Evolutionary conservation across 2,888 invertebrate species (phyloP), one percentile per base, ranked within the genome.

Genomic region (Seira musarum): DNA sequence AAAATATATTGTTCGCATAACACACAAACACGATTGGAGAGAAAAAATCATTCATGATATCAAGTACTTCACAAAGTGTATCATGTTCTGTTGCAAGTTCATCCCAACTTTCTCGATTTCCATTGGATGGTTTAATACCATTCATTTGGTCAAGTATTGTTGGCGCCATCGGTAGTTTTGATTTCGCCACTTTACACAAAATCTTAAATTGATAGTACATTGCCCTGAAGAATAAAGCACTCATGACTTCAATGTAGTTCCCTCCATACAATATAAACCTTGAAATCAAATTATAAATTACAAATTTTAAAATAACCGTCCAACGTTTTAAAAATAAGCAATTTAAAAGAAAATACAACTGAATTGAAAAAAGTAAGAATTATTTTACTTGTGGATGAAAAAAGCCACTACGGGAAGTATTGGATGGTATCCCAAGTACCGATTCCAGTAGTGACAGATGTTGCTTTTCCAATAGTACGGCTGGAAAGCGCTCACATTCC

Each of bases 221-320:
- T 75, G 60, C 82, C 24, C 0, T 82, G 78, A 57, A 84, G 74
- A 3, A 83, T 24, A 8, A 78, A 80, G 8, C 83, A 75, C 21
- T 75, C 65, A 15, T 40, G 40, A 83, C 67, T 46, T 85, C 85
- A 1, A 78, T 63, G 69, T 81, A 85, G n/a, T 84, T 80, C 67
- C 68, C 76, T 0, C 76, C 68, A 53, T 82, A 83, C 5, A 81
- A 19, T 25, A 73, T n/a, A n/a, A n/a, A n/a, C n/a, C n/a, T n/a
- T n/a, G n/a, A n/a, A n/a, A n/a, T n/a, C n/a, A n/a, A n/a, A n/a
- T n/a, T n/a, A n/a, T n/a, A n/a, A n/a, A n/a, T n/a, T n/a, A n/a
- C n/a, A n/a, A n/a, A n/a, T n/a, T n/a, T n/a, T n/a, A n/a, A n/a
- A n/a, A n/a, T n/a, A n/a, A n/a, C n/a, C n/a, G n/a, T n/a, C n/a